Evolutionary conservation across 2,797 vertebrate genomes (phyloP), one percentile per base, ranked within the genome.

Genomic region (Craterocephalus amniculus): DNA sequence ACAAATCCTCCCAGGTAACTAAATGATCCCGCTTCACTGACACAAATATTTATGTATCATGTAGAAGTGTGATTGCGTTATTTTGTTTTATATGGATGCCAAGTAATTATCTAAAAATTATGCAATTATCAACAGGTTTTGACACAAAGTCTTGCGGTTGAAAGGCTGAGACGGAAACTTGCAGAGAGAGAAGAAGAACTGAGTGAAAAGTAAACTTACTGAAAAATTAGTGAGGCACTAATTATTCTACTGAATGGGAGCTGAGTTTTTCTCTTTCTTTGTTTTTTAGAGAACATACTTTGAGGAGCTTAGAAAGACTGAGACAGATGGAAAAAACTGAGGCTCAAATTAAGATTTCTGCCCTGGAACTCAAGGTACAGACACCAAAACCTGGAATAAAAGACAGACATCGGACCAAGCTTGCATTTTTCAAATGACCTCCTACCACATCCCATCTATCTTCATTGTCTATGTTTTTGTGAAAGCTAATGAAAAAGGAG

Each of bases 321-420:
- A 80, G 74, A 74, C 81, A 92, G 38, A 70, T 24, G 10, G 90
- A 88, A 54, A 87, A 72, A 58, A 84, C 76, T 0, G 82, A 87
- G 18, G 67, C 76, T 72, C 84, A 91, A 71, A 84, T 63, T 24
- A 90, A 80, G 43, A 85, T 82, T 68, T 89, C 85, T 45, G 80
- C 73, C 16, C 63, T 91, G 45, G 64, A 92, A 67, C 63, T 85
- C 11, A 88, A 93, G 91, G 91, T 93, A 87, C 35, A 62, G 20
- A 40, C 11, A 24, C 20, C 36, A 27, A 16, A 67, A 35, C 2
- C 57, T 49, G 63, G 6, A 61, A 57, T 62, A 4, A 61, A 32
- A n/a, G 6, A 58, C 13, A 48, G 29, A 12, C 3, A 58, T 57
- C 63, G 10, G 45, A 38, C 14, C 38, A 68, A 10, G 7, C 16